phyloP scores from a whole-genome alignment of 2,113 vertebrate species.

The Cathartes aura region DNA sequence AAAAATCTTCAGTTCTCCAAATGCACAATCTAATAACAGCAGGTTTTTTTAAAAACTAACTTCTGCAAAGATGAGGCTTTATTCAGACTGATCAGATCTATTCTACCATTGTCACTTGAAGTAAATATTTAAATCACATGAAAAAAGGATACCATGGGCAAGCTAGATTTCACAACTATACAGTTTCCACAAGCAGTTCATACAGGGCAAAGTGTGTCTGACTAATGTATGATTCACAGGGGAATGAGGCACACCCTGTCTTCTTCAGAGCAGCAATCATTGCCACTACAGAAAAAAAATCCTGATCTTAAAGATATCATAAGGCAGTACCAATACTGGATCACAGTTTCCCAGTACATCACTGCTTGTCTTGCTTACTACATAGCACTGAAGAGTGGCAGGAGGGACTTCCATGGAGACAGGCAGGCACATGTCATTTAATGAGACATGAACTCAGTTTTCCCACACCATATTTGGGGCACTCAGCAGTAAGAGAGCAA shows the following conservation, averaged over 20 bases:
- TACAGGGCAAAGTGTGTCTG: not conserved
- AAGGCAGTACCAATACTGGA: not conserved
- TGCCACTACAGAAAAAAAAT: not conserved
- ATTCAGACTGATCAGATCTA: not conserved
- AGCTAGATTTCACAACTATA: not conserved
- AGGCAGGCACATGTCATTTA: not conserved
- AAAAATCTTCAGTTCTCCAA: not conserved
- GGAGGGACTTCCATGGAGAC: not conserved
- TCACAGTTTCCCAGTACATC: not conserved
- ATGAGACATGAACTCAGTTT: not conserved
- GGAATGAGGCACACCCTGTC: not conserved
- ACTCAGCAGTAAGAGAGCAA: not conserved
- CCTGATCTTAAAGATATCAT: not conserved
- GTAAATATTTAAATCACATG: not conserved
- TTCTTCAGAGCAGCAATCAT: not conserved
- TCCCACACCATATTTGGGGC: not conserved
- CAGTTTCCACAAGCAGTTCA: not conserved
- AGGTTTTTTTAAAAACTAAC: not conserved
- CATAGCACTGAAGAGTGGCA: not conserved
- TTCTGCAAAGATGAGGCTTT: not conserved
- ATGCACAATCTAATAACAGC: not conserved
- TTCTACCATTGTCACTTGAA: not conserved
- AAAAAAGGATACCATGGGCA: not conserved
- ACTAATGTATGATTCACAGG: constrained; percentile 47
- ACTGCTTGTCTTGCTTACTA: not conserved